phyloP scores from a whole-genome alignment of 2,888 invertebrate species.

The Oeneis ivallda region DNA sequence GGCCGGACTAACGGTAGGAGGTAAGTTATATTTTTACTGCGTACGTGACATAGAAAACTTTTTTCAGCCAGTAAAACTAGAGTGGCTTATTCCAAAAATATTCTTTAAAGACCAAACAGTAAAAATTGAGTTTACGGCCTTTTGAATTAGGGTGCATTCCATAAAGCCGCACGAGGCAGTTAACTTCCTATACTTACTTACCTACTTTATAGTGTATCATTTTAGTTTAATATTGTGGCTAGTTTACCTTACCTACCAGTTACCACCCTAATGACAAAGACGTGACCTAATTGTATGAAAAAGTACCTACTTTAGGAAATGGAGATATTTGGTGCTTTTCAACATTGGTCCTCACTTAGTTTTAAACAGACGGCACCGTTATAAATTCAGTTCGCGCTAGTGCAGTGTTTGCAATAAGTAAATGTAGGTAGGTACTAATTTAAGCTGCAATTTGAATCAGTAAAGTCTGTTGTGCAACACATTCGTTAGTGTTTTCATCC shows the following conservation, averaged over 20 bases:
- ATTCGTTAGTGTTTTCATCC: constrained; percentile 6
- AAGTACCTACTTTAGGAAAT: not conserved
- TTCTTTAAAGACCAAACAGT: too few species aligned
- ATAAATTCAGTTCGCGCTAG: constrained; percentile 13
- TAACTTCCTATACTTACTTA: too few species aligned
- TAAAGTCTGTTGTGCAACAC: constrained; percentile 9
- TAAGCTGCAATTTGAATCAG: constrained; percentile 2
- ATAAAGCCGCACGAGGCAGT: too few species aligned
- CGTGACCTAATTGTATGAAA: not conserved
- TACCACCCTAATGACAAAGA: not conserved
- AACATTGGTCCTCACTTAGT: constrained; percentile 6
- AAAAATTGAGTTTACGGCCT: too few species aligned
- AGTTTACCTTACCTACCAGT: too few species aligned
- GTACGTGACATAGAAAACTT: not conserved
- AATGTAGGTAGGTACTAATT: constrained; percentile 6
- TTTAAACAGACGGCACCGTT: constrained; percentile 1
- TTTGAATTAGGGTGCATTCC: too few species aligned
- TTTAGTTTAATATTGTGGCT: too few species aligned
- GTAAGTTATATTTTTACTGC: not conserved
- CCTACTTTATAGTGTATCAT: too few species aligned
- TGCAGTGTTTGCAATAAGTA: not conserved
- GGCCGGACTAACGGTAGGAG: constrained; percentile 8
- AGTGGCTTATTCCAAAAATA: not conserved
- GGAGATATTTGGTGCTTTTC: constrained; percentile 10
- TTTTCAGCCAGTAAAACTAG: not conserved